A percentile compares a stretch with the other conserved stretches of the same genome.
Conservation (phyloP, 2,888 invertebrate genomes). For the Microplitis deprimator region DNA sequence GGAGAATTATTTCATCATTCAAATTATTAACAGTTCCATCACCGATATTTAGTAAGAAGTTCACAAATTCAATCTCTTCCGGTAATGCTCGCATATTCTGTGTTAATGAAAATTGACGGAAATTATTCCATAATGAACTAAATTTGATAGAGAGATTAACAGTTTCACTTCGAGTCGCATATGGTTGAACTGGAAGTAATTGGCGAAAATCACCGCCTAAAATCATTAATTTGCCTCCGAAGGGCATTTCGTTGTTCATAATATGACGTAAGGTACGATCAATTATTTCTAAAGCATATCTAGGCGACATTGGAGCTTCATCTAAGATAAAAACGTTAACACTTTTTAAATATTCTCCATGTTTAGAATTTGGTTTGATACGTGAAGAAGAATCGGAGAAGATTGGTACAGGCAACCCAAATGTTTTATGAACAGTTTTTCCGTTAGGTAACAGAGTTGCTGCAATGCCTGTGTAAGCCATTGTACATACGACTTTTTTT, state of each 20-base stretch:
- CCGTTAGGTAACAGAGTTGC: constrained; percentile 62
- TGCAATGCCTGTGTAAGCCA: constrained; percentile 53
- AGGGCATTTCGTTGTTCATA: constrained; percentile 50
- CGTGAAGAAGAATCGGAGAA: constrained; percentile 38
- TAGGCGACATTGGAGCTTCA: constrained; percentile 51
- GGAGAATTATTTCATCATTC: too few relatives aligned
- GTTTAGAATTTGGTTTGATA: constrained; percentile 44
- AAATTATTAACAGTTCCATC: constrained; percentile 22
- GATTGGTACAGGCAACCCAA: constrained; percentile 57
- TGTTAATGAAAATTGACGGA: constrained; percentile 27
- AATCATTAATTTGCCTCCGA: constrained; percentile 50
- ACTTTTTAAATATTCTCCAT: constrained; percentile 40
- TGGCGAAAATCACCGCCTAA: constrained; percentile 1
- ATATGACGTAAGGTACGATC: constrained; percentile 52
- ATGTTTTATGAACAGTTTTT: constrained; percentile 63
- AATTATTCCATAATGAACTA: constrained; percentile 34
- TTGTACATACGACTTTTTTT: constrained; percentile 41
- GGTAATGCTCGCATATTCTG: constrained; percentile 8
- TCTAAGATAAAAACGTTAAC: constrained; percentile 47
- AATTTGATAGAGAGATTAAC: constrained; percentile 37
- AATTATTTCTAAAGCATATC: constrained; percentile 49
- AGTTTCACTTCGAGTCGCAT: constrained; percentile 9
- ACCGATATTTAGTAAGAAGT: constrained; percentile 35
- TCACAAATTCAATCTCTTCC: constrained; percentile 28
- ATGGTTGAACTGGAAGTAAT: constrained; percentile 27